Evolutionary conservation across 2,113 vertebrate genomes (phyloP).

Genomic region (Aspidoscelis tigris): DNA sequence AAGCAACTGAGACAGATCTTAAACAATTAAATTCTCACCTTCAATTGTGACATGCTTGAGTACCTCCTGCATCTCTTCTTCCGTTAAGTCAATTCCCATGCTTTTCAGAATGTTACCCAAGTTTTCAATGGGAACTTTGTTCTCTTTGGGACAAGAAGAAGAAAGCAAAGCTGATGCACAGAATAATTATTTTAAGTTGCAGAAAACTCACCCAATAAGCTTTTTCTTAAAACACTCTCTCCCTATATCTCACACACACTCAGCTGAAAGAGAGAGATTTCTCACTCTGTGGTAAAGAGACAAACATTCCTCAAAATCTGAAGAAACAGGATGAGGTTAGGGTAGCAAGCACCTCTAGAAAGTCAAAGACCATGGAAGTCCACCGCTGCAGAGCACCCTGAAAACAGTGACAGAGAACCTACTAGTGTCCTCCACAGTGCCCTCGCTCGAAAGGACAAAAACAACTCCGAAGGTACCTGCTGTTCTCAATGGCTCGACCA

Average conservation of each 20-base stretch:
- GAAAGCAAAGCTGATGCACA: neutral
- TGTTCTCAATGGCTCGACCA: no score
- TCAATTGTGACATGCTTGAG: conserved; percentile 43
- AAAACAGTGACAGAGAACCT: no score
- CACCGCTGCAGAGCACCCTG: no score
- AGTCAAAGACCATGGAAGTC: no score
- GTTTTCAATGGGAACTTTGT: conserved; percentile 17
- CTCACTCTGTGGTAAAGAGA: neutral
- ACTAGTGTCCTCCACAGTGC: no score
- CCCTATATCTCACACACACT: no score
- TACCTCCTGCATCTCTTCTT: conserved; percentile 1
- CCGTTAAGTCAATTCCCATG: conserved; percentile 31
- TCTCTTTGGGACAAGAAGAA: conserved; percentile 25
- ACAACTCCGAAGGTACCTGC: no score
- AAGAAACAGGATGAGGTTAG: neutral
- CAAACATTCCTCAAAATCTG: neutral
- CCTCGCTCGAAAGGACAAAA: no score
- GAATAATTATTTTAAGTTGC: neutral
- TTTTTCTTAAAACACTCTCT: neutral
- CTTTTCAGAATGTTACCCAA: conserved; percentile 39
- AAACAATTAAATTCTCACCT: conserved; percentile 38
- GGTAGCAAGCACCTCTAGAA: neutral
- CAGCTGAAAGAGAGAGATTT: no score
- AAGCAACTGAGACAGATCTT: no score
- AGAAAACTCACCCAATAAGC: neutral